These are phyloP conservation scores for Phasianus colchicus DNA, from an alignment of 2,113 vertebrate species.

Conservation along the genomic window DNA sequence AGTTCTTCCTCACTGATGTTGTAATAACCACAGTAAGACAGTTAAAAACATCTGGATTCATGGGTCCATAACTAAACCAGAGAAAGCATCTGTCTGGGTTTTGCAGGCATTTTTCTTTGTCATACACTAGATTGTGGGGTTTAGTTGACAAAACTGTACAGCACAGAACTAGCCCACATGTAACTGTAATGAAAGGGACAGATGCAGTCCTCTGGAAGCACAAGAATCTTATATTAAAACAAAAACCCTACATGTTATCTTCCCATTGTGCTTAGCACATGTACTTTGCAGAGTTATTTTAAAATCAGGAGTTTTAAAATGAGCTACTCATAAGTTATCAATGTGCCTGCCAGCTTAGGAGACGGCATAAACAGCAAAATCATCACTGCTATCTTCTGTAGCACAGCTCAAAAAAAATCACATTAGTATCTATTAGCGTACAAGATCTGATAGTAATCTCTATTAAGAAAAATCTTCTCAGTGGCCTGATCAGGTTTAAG, in stretches of 20 bases:
- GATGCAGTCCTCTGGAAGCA: not conserved
- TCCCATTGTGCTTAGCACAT: not conserved
- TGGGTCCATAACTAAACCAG: constrained; percentile 28
- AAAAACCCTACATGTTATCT: not conserved
- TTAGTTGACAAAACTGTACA: constrained; percentile 21
- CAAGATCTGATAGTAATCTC: not conserved
- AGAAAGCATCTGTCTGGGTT: not conserved
- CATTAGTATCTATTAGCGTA: not conserved
- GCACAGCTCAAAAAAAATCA: not conserved
- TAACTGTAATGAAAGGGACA: constrained; percentile 20
- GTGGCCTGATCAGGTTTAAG: not conserved
- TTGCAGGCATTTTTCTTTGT: constrained; percentile 36
- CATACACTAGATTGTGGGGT: not conserved
- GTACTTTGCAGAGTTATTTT: not conserved
- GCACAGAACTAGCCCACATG: constrained; percentile 17
- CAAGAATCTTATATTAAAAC: not conserved
- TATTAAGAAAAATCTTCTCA: constrained; percentile 18
- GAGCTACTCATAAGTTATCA: not conserved
- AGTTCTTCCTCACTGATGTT: constrained; percentile 20
- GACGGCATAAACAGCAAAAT: constrained; percentile 4
- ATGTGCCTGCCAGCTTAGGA: not conserved
- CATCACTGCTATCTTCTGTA: not conserved
- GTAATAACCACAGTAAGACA: constrained; percentile 39
- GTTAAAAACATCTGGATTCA: constrained; percentile 61
- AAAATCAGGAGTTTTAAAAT: not conserved